These are phyloP conservation scores for Vanacampus margaritifer DNA, from an alignment of 2,113 vertebrate species.

Conservation along the genomic window DNA sequence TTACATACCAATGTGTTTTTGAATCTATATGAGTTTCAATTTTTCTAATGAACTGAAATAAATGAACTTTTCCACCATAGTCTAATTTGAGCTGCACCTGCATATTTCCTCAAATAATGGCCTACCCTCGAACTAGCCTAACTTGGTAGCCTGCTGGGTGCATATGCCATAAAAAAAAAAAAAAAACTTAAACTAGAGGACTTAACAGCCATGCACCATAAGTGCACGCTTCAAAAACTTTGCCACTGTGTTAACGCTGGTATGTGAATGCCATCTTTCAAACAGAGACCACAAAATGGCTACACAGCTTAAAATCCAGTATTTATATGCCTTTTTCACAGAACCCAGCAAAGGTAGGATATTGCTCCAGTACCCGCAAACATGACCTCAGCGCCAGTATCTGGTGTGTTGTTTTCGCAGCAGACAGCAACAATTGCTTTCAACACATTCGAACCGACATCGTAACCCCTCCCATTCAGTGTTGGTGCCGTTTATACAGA, in stretches of 20 bases:
- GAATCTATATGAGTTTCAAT: no score
- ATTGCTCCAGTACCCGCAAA: neutral
- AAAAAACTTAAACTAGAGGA: neutral
- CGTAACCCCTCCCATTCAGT: neutral
- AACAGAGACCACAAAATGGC: no score
- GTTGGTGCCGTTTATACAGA: neutral
- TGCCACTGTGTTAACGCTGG: no score
- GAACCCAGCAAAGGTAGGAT: neutral
- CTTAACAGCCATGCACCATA: no score
- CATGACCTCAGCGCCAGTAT: neutral
- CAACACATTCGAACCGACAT: neutral
- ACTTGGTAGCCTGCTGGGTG: neutral
- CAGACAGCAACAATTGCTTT: no score
- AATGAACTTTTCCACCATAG: neutral
- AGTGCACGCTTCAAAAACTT: neutral
- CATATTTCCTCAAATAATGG: conserved; percentile 3
- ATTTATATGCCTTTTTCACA: neutral
- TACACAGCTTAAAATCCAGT: neutral
- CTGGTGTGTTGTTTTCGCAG: neutral
- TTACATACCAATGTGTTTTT: neutral
- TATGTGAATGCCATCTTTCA: no score
- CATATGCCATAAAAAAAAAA: neutral
- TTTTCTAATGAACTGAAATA: neutral
- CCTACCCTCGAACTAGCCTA: neutral
- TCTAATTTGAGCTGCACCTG: neutral